Evolutionary conservation across 2,113 vertebrate species (phyloP), one percentile per base, ranked within the genome.

Genomic region (Corythaeola cristata): DNA sequence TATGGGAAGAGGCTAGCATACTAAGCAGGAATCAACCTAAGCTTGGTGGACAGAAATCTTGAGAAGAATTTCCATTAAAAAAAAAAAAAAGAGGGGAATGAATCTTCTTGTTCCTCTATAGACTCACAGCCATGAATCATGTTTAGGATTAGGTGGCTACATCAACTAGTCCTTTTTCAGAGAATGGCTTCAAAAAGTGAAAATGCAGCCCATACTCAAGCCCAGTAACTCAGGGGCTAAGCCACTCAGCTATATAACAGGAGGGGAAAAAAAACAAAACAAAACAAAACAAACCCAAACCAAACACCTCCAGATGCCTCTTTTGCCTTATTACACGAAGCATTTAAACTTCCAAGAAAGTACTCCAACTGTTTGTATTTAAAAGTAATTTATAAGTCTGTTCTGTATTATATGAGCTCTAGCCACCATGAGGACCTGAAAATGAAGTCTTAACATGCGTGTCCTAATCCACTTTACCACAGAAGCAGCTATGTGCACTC

Each of bases 401-500:
- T 63, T 87, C 56, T 62, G 33, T 55, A 52, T 45, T 79, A 58
- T 44, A 35, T 1, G 1, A 84, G 9, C 9, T 30, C 30, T 45
- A 45, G 12, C 55, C n/a, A 59, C 14, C 49, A 12, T 58, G 21
- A 75, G 11, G 19, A 71, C 16, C 5, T 67, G 17, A 62, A 79
- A 58, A 45, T 6, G 30, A 21, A 2, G 3, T 50, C 37, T 78
- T 53, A 68, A 64, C 8, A 50, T 0, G 0, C 39, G 21, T 27
- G 5, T n/a, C 32, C 27, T 75, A 59, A 59, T 49, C 23, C 33
- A 74, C 30, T 62, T 82, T 39, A 53, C 12, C 18, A 35, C 0
- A 74, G 23, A 81, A 6, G 15, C 15, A 58, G 13, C 17, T 68
- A 26, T 5, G 15, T 17, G 27, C 28, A 50, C 15, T 71, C 20